Evolutionary conservation across 2,888 invertebrate species (phyloP), one percentile per base, ranked within the genome.

Genomic region (Synanthedon vespiformis): DNA sequence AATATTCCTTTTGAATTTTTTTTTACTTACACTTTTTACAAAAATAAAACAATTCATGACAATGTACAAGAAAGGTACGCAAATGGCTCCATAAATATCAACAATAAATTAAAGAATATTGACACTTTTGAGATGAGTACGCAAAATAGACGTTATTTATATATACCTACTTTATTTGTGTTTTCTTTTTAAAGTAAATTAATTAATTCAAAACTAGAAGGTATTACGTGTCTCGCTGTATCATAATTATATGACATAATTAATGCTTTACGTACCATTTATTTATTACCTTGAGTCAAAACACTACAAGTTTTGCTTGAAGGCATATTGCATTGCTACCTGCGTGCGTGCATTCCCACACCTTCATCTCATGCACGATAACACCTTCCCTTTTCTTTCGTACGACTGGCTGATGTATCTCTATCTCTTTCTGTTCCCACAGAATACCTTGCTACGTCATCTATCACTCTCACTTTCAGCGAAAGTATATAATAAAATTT

Each of bases 381-480:
- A 54, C 34, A 52, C 55, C 53, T 53, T 12, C 75, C 73, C 56
- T 64, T 67, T 62, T 77, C 69, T 54, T 51, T 59, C 68, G 27
- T 50, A 16, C 55, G 53, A 40, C n/a, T 48, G 16, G 16, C 49
- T 47, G 57, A 51, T 60, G 52, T 62, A 27, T 48, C 52, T 54
- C 27, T 61, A 62, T 65, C 65, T 56, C 58, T 70, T 64, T 52
- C 58, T 61, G 14, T 48, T 64, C 60, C 53, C 54, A 57, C 61
- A 68, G 64, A 69, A 74, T 72, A 70, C 67, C 74, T 73, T 62
- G 70, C 72, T 67, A 83, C 83, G 84, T 85, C 84, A 85, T 81
- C 77, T 77, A 83, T 82, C 78, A 85, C 86, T 86, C 85, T 86
- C 84, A 82, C 86, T 86, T 76, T 86, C 84, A 60, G 70, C 72